Evolutionary conservation across 2,113 vertebrate genomes (phyloP).

Genomic region (Australoheros scitulus): DNA sequence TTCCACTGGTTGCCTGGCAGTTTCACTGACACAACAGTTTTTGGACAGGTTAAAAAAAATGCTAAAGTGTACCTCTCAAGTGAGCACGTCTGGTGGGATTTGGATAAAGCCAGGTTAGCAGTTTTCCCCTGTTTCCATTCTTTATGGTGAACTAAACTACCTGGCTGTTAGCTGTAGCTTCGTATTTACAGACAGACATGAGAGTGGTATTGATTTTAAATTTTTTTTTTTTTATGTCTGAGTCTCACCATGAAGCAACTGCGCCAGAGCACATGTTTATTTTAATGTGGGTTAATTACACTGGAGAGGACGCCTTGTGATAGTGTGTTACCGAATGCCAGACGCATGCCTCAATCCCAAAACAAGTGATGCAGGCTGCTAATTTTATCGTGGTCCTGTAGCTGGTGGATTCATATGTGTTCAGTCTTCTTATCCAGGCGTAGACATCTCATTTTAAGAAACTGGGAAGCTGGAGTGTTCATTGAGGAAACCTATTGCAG

Average conservation of each 20-base stretch:
- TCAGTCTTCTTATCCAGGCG: neutral
- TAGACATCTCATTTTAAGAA: constrained; percentile 40
- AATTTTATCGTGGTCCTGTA: neutral
- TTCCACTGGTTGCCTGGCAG: neutral
- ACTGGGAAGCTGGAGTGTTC: constrained; percentile 23
- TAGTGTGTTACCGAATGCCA: neutral
- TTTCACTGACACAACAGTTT: neutral
- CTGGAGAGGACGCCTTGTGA: neutral
- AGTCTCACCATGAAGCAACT: neutral
- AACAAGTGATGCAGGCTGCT: neutral
- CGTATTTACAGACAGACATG: neutral
- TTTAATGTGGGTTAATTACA: constrained; percentile 10
- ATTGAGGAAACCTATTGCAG: constrained; percentile 25
- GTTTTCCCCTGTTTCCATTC: neutral
- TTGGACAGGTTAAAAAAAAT: neutral
- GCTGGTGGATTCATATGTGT: neutral
- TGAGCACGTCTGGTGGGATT: neutral
- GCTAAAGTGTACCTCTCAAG: neutral
- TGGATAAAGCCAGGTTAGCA: neutral
- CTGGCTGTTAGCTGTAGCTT: neutral
- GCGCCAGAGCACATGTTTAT: neutral
- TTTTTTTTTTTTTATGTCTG: neutral
- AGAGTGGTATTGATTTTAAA: neutral
- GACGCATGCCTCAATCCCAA: neutral
- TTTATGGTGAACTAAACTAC: neutral